Percentiles rank a stretch among this genome's conserved stretches.
These are phyloP conservation scores for Stenurella melanura DNA, from an alignment of 2,888 invertebrate species.

Conservation along the genomic window DNA sequence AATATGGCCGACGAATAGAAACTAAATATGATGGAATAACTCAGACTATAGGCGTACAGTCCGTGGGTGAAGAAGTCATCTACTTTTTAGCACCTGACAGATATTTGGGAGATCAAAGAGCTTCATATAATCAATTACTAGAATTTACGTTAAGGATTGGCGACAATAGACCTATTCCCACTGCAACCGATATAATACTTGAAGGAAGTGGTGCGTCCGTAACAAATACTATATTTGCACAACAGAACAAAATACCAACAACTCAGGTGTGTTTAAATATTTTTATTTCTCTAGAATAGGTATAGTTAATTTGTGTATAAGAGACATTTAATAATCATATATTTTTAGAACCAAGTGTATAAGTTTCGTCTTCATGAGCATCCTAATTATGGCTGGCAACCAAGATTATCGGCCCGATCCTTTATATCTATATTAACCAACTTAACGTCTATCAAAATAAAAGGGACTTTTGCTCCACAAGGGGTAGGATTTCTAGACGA, in stretches of 20 bases:
- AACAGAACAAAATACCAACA: slow-evolving; percentile 88
- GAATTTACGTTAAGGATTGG: slow-evolving; percentile 91
- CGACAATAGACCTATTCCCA: slow-evolving; percentile 87
- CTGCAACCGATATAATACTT: slow-evolving; percentile 90
- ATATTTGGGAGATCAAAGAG: slow-evolving; percentile 90
- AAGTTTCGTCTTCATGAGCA: slow-evolving; percentile 94
- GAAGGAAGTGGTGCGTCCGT: slow-evolving; percentile 89
- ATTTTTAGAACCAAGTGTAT: slow-evolving; percentile 81
- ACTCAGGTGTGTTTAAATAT: slow-evolving; percentile 75
- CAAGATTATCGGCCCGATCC: slow-evolving; percentile 88
- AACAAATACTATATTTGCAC: slow-evolving; percentile 93
- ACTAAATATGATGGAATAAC: slow-evolving; percentile 87
- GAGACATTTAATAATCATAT: neutral
- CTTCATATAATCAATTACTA: slow-evolving; percentile 95
- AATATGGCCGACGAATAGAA: slow-evolving; percentile 75
- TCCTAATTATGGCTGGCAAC: slow-evolving; percentile 88
- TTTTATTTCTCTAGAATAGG: neutral
- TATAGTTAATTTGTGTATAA: neutral
- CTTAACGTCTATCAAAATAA: slow-evolving; percentile 93
- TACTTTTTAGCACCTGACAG: slow-evolving; percentile 94
- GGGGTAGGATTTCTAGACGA: slow-evolving; percentile 94
- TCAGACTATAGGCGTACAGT: slow-evolving; percentile 85
- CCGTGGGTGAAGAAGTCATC: slow-evolving; percentile 84
- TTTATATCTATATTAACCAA: slow-evolving; percentile 96
- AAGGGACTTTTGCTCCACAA: slow-evolving; percentile 91